A percentile compares a stretch with the other conserved stretches of the same genome.
Conservation (phyloP, 2,113 vertebrate species). For the Crotophaga sulcirostris region DNA sequence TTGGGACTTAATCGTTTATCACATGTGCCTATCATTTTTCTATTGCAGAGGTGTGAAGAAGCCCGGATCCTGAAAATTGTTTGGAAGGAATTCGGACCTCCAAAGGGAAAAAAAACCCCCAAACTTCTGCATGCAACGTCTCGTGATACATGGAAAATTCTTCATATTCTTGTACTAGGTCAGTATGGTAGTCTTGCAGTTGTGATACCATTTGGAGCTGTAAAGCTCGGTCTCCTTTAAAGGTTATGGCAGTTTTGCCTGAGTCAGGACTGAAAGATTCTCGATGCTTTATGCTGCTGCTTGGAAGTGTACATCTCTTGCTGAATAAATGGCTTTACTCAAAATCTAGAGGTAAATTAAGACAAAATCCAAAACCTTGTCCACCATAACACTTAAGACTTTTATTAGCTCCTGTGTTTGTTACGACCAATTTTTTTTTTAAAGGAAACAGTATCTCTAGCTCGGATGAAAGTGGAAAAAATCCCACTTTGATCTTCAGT, state of each 20-base stretch:
- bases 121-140: no score
- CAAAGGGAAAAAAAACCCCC: rapidly evolving
- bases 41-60: neutral
- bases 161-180: neutral
- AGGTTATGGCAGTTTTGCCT: neutral
- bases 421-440: neutral
- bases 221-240: neutral
- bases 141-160: neutral
- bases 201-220: neutral
- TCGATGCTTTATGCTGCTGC: neutral
- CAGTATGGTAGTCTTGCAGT: rapidly evolving
- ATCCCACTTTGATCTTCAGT: neutral
- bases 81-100: neutral
- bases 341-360: neutral
- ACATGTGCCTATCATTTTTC: neutral
- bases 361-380: neutral
- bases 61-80: neutral
- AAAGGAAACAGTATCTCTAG: neutral
- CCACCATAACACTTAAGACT: neutral
- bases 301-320: neutral
- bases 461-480: neutral
- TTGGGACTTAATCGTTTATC: no score
- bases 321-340: neutral
- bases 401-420: neutral
- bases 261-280: neutral